phyloP scores from a whole-genome alignment of 2,797 vertebrate genomes.

The Sarcoramphus papa region DNA sequence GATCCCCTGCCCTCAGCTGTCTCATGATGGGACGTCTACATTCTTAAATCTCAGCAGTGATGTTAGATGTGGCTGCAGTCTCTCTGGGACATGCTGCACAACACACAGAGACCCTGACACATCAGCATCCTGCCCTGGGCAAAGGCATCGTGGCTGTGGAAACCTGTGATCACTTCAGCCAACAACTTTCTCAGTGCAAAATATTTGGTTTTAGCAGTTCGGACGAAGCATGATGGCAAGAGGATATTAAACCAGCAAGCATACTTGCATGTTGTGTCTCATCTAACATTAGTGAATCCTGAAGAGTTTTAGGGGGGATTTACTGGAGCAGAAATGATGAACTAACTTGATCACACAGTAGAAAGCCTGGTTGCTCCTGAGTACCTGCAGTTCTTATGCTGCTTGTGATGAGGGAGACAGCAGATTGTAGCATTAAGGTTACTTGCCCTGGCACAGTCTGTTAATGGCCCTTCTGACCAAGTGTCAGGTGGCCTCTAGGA shows the following conservation, averaged over 20 bases:
- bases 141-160: neutral
- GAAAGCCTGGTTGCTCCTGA: neutral
- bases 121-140: neutral
- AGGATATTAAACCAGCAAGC: neutral
- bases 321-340: conserved; percentile 9
- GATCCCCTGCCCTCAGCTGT: neutral
- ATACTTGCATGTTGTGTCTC: neutral
- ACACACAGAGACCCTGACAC: neutral
- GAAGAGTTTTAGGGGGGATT: neutral
- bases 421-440: neutral
- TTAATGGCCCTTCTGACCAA: neutral
- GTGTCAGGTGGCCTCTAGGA: neutral
- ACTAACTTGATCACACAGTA: neutral
- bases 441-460: neutral
- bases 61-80: neutral
- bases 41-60: neutral
- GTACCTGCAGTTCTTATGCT: neutral
- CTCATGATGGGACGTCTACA: neutral
- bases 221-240: neutral
- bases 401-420: neutral
- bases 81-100: neutral
- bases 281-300: neutral
- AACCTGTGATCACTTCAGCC: neutral
- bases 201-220: neutral
- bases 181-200: neutral